A percentile compares a stretch with the other conserved stretches of the same genome.
These are phyloP conservation scores for Luperina nickerlii DNA, from an alignment of 2,888 invertebrate genomes.

Conservation along the genomic window DNA sequence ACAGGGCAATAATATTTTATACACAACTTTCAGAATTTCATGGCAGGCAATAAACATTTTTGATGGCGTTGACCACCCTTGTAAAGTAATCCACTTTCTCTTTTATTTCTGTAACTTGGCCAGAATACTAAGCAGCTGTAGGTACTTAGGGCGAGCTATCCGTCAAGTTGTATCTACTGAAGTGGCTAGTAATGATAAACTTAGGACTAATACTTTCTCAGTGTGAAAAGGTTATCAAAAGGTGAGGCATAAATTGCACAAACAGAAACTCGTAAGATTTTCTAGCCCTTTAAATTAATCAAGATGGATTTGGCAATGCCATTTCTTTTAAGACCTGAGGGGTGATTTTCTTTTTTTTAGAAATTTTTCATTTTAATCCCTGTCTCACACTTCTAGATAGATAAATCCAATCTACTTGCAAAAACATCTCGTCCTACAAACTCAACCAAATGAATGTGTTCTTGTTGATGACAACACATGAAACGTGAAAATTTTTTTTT, in stretches of 20 bases:
- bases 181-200: slow-evolving; percentile 12
- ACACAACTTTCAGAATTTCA: slow-evolving; percentile 23
- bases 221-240: slow-evolving; percentile 13
- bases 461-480: no score
- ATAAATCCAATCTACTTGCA: slow-evolving; percentile 33
- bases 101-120: slow-evolving; percentile 39
- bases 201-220: slow-evolving; percentile 6
- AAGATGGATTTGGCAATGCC: neutral
- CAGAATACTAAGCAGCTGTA: slow-evolving; percentile 45
- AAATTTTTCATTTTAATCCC: no score
- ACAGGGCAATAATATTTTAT: slow-evolving; percentile 13
- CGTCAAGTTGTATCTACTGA: neutral
- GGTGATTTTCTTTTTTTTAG: neutral
- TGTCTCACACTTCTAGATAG: slow-evolving; percentile 22
- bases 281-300: neutral
- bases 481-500: no score
- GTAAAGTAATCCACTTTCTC: slow-evolving; percentile 49
- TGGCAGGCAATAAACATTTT: slow-evolving; percentile 44
- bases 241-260: neutral
- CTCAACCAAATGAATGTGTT: slow-evolving; percentile 12
- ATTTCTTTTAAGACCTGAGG: neutral
- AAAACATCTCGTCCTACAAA: slow-evolving; percentile 29
- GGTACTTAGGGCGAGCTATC: neutral
- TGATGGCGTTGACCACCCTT: slow-evolving; percentile 43
- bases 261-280: neutral